Evolutionary conservation across 2,888 invertebrate species (phyloP), one percentile per base, ranked within the genome.

Genomic region (Apoda limacodes): DNA sequence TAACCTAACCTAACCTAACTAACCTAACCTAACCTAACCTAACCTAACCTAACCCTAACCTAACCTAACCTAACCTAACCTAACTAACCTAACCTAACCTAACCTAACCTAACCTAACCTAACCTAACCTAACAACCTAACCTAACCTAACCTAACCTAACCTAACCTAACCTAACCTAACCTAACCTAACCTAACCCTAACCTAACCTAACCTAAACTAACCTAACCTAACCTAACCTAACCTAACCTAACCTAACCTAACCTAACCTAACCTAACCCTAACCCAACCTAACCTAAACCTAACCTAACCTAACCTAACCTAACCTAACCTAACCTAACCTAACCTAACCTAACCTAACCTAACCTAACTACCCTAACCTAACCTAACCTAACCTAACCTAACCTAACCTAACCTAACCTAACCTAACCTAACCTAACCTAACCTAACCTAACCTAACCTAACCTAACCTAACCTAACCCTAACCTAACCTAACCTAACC

Each of bases 371-470:
- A 39, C 39, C 43, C 43, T 43, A 40, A 43, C 43, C 43, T 43
- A 40, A 43, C 43, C 43, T 40, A 43, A 43, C 43, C 43, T 43
- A 43, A 42, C 42, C 42, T 43, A 40, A 43, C 40, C 43, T 40
- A 43, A 40, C 43, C 40, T 43, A 40, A 39, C 40, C 39, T 40
- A 42, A 40, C 42, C 42, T 42, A 39, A 42, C 39, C 42, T 42
- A 42, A 42, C 41, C 43, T 43, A 43, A 40, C 43, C 40, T 43
- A 40, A 43, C 43, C 43, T 40, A 43, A 43, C 43, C 40, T 37
- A 39, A 39, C 39, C 39, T 40, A 37, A 39, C 42, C 39, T 37
- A 40, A 36, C 39, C 39, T 39, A 39, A 36, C 30, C 33, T 33
- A 41, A 41, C 40, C 40, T 40, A 40, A 40, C 42, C 39, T 42